A percentile compares a stretch with the other conserved stretches of the same genome.
Evolutionary conservation across 2,888 invertebrate genomes (phyloP).

Genomic region (Xylota sylvarum): DNA sequence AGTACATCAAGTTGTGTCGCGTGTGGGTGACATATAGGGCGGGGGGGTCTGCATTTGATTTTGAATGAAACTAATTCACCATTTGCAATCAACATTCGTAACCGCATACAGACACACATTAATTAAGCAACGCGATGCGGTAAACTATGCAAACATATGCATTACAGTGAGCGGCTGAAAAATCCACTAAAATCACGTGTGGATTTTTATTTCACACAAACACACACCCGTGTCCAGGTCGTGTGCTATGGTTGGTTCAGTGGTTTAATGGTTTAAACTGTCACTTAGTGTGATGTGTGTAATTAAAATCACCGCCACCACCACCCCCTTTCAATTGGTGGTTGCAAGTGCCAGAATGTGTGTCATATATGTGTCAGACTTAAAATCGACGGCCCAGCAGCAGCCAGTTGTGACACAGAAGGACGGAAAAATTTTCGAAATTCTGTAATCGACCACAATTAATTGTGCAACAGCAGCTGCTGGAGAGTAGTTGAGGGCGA

Average conservation of each 20-base stretch:
- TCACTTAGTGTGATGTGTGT: constrained; percentile 70
- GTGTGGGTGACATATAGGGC: background rate
- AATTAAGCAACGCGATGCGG: constrained; percentile 52
- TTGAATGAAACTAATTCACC: constrained; percentile 63
- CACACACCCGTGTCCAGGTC: background rate
- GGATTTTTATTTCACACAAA: constrained; percentile 7
- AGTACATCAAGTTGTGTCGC: background rate
- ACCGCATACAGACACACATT: constrained; percentile 70
- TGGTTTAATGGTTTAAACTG: constrained; percentile 64
- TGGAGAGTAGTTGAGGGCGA: constrained; percentile 2
- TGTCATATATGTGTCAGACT: constrained; percentile 50
- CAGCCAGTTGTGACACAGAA: background rate
- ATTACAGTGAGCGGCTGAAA: constrained; percentile 29
- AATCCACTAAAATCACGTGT: constrained; percentile 39
- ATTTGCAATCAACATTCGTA: constrained; percentile 57
- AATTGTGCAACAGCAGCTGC: constrained; percentile 54
- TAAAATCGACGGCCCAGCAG: constrained; percentile 51
- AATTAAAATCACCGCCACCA: constrained; percentile 65
- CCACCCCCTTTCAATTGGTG: constrained; percentile 34
- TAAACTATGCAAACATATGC: constrained; percentile 43
- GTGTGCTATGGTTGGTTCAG: constrained; percentile 39
- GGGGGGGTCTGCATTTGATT: constrained; percentile 5
- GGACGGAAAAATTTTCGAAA: constrained; percentile 52
- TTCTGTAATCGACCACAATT: constrained; percentile 76
- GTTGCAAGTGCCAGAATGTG: constrained; percentile 37